phyloP scores from a whole-genome alignment of 2,797 vertebrate genomes.

The Bothrops alternatus region DNA sequence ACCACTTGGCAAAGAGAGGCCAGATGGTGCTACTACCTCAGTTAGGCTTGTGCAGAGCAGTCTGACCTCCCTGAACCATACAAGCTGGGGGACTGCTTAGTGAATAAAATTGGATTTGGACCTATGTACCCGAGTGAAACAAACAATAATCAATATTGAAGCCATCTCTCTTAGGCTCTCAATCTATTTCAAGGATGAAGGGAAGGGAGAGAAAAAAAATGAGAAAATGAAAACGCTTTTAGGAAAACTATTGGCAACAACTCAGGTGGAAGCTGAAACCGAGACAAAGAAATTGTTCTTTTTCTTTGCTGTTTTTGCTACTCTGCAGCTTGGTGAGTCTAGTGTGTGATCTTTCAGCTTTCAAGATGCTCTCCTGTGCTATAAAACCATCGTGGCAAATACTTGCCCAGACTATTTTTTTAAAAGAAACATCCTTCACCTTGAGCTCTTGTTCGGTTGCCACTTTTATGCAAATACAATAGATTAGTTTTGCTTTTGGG shows the following conservation, averaged over 20 bases:
- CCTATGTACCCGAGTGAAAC: neutral
- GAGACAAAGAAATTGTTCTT: neutral
- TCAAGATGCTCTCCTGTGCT: neutral
- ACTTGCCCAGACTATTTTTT: neutral
- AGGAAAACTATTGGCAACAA: neutral
- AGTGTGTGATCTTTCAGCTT: neutral
- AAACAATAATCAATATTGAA: neutral
- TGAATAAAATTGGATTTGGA: neutral
- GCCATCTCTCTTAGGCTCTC: neutral
- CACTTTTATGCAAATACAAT: neutral
- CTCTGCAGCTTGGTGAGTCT: neutral
- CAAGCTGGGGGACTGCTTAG: neutral
- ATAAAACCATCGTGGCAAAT: neutral
- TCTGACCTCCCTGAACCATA: no score
- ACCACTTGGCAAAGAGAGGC: neutral
- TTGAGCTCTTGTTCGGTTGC: neutral
- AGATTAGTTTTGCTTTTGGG: neutral
- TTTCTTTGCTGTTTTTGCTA: neutral
- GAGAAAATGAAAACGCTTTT: neutral
- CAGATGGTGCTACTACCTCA: neutral
- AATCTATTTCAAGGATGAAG: neutral
- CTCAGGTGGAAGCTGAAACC: neutral
- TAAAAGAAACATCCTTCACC: neutral
- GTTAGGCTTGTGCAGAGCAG: neutral
- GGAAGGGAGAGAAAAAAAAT: neutral